Conservation (phyloP, 2,888 invertebrate species). For the Ferrisia virgata region DNA sequence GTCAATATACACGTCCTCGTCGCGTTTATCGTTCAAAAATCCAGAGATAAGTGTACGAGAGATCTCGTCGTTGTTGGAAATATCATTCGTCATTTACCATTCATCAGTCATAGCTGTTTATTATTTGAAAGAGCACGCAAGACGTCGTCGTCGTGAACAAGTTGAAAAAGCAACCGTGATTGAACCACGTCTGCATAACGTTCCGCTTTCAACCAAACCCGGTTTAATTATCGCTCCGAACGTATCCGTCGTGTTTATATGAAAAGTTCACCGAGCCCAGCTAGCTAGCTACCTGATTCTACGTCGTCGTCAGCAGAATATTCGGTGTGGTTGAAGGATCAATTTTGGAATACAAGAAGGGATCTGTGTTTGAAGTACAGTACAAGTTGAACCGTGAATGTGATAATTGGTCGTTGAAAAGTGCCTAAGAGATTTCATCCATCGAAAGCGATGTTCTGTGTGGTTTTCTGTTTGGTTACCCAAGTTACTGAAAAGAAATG, state of each 20-base stretch:
- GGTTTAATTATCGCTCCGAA: neutral
- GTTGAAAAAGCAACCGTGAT: slow-evolving; percentile 40
- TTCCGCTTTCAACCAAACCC: neutral
- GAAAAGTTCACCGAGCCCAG: neutral
- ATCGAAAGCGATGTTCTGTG: too few relatives aligned
- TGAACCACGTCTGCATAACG: slow-evolving; percentile 37
- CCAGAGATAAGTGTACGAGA: neutral
- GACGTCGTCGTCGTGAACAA: slow-evolving; percentile 5
- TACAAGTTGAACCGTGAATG: too few relatives aligned
- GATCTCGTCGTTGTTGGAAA: slow-evolving; percentile 29
- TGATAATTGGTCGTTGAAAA: neutral
- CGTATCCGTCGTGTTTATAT: neutral
- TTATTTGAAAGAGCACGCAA: slow-evolving; percentile 43
- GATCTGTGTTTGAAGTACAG: neutral
- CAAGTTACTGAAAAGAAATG: too few relatives aligned
- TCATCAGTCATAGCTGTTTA: slow-evolving; percentile 44
- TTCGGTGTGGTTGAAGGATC: neutral
- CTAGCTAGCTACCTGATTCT: neutral
- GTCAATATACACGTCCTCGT: neutral
- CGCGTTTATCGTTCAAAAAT: neutral
- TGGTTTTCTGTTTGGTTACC: too few relatives aligned
- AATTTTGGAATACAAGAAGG: neutral
- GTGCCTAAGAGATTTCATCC: neutral
- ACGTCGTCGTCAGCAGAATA: neutral
- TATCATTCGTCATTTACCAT: slow-evolving; percentile 45